Evolutionary conservation across 2,797 vertebrate genomes (phyloP), one percentile per base, ranked within the genome.

Genomic region (Enteromius paludinosus): DNA sequence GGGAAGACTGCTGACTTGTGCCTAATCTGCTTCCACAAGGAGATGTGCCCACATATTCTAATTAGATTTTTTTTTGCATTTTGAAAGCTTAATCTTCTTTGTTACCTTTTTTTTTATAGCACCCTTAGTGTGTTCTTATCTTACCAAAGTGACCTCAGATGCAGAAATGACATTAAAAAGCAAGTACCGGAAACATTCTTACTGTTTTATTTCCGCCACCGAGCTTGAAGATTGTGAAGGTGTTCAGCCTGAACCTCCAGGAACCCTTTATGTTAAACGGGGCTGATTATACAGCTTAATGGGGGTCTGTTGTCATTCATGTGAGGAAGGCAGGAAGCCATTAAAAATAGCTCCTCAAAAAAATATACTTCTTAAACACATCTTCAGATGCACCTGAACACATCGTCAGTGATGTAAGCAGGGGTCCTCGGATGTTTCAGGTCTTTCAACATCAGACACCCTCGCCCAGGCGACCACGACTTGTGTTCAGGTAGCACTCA

Each of bases 261-360:
- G 10, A 72, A 33, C n/a, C 11, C 11, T 54, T 14, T 1, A 30
- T 71, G 70, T 72, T 11, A 5, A 72, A 35, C 33, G 47, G 12
- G 28, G 28, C 70, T 72, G 45, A 72, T 52, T 33, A 52, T 33
- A 72, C 17, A 52, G 18, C 43, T 28, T 52, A 72, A 52, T 54
- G 5, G 28, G 5, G 5, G 70, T 72, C 28, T 3, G 6, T 38
- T 41, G 33, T 17, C 52, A 75, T 11, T 10, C 11, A 5, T n/a
- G 10, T 25, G 52, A 59, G 33, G n/a, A 75, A 59, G n/a, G 33
- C 30, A 33, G 30, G 30, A 33, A 35, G 33, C 6, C 0, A 5
- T 35, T 5, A 35, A 52, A 72, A 33, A 20, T 12, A 20, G 14
- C 33, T 35, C 33, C 33, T 35, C 6, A 35, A 35, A 35, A 5